These are phyloP conservation scores for Drosophila meridiana DNA, from an alignment of 2,888 invertebrate genomes.

Conservation along the genomic window DNA sequence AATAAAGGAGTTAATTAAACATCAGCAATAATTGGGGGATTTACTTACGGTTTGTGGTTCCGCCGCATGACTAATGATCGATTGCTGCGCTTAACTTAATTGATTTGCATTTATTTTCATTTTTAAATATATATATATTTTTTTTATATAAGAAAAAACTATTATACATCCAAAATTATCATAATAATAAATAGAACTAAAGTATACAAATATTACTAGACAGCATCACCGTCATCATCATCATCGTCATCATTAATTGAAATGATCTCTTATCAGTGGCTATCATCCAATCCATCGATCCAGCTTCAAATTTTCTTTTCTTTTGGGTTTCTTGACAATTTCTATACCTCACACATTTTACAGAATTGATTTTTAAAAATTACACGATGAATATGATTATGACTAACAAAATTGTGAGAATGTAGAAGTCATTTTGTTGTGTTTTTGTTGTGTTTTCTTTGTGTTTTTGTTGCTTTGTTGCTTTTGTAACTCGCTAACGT, in stretches of 20 bases:
- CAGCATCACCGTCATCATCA: conserved; percentile 55
- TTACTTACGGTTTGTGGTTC: neutral
- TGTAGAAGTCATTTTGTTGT: conserved; percentile 73
- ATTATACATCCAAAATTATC: conserved; percentile 83
- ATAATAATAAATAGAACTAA: conserved; percentile 83
- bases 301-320: conserved; percentile 16
- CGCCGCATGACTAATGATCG: neutral
- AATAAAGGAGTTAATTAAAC: conserved; percentile 77
- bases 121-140: conserved; percentile 70
- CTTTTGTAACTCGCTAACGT: conserved; percentile 34
- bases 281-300: conserved; percentile 31
- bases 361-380: conserved; percentile 67
- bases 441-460: conserved; percentile 17
- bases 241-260: conserved; percentile 25
- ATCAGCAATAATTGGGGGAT: neutral
- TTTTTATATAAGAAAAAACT: conserved; percentile 83
- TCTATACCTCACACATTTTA: conserved; percentile 60
- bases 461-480: conserved; percentile 38
- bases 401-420: conserved; percentile 82
- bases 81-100: conserved; percentile 67
- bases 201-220: conserved; percentile 81
- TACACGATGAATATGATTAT: conserved; percentile 76
- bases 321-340: conserved; percentile 33
- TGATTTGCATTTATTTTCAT: conserved; percentile 79
- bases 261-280: conserved; percentile 36